Percentiles rank a stretch among this genome's conserved stretches.
These are phyloP conservation scores for Rhinolophus ferrumequinum DNA, from an alignment of 2,113 vertebrate genomes.

Conservation along the genomic window DNA sequence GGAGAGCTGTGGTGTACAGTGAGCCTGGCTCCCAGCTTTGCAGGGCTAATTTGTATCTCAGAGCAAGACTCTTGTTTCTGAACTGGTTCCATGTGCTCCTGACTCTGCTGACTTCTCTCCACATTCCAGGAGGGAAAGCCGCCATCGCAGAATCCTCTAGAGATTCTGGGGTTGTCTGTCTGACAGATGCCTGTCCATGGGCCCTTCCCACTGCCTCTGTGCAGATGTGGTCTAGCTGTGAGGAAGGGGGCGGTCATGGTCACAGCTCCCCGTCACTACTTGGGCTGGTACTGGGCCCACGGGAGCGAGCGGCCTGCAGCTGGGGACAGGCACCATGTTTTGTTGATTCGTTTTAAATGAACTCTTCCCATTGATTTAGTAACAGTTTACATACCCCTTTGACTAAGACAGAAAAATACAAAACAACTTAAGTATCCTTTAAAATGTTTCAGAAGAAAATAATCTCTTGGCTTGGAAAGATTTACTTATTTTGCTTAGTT, in stretches of 20 bases:
- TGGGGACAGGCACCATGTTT: fast-evolving
- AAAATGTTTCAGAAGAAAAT: neutral
- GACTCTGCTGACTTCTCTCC: neutral
- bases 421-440: neutral
- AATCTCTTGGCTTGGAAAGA: neutral
- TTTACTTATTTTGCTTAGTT: neutral
- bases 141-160: neutral
- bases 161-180: neutral
- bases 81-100: neutral
- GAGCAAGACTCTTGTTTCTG: neutral
- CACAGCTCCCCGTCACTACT: neutral
- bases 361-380: neutral
- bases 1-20: slow-evolving; percentile 17
- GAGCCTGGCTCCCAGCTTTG: neutral
- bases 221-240: neutral
- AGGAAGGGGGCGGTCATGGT: neutral
- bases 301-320: neutral
- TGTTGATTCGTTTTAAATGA: neutral
- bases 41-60: neutral
- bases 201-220: fast-evolving
- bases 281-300: neutral
- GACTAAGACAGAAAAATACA: neutral
- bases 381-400: neutral
- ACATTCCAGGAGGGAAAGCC: neutral
- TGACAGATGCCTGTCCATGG: neutral